phyloP scores from a whole-genome alignment of 2,888 invertebrate species.

The Formica aserva region DNA sequence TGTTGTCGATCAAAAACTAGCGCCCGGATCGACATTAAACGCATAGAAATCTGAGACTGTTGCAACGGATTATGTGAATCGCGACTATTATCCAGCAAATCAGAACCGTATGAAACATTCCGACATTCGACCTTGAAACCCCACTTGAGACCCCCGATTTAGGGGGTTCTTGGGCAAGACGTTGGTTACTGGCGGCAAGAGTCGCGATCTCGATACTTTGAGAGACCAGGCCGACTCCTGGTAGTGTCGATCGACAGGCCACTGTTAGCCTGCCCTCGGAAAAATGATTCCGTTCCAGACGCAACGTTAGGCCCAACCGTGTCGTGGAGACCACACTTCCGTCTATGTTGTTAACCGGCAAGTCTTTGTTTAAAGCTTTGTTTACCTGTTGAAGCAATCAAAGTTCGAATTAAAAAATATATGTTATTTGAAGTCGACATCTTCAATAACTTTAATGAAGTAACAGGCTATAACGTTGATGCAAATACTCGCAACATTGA shows the following conservation, averaged over 20 bases:
- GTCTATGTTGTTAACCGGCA: slow-evolving; percentile 69
- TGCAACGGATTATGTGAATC: slow-evolving; percentile 25
- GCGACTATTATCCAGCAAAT: slow-evolving; percentile 42
- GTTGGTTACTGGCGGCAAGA: slow-evolving; percentile 82
- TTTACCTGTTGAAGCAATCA: slow-evolving; percentile 73
- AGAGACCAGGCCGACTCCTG: slow-evolving; percentile 75
- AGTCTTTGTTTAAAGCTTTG: slow-evolving; percentile 71
- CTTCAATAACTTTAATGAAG: neutral
- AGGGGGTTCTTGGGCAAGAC: slow-evolving; percentile 82
- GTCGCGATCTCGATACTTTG: slow-evolving; percentile 77
- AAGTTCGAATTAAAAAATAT: neutral
- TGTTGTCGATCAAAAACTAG: slow-evolving; percentile 5
- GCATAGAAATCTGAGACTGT: slow-evolving; percentile 15
- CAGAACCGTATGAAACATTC: neutral
- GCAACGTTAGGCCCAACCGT: slow-evolving; percentile 76
- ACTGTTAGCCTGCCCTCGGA: slow-evolving; percentile 79
- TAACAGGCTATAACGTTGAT: neutral
- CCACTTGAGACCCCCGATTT: slow-evolving; percentile 66
- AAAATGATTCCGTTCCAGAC: slow-evolving; percentile 81
- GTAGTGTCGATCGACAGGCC: slow-evolving; percentile 79
- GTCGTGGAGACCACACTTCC: slow-evolving; percentile 75
- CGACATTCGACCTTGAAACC: slow-evolving; percentile 34
- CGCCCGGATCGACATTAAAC: slow-evolving; percentile 23
- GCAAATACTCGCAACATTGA: neutral
- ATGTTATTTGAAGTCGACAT: neutral